Evolutionary conservation across 2,797 vertebrate species (phyloP), one percentile per base, ranked within the genome.

Genomic region (Lepus townsendii): DNA sequence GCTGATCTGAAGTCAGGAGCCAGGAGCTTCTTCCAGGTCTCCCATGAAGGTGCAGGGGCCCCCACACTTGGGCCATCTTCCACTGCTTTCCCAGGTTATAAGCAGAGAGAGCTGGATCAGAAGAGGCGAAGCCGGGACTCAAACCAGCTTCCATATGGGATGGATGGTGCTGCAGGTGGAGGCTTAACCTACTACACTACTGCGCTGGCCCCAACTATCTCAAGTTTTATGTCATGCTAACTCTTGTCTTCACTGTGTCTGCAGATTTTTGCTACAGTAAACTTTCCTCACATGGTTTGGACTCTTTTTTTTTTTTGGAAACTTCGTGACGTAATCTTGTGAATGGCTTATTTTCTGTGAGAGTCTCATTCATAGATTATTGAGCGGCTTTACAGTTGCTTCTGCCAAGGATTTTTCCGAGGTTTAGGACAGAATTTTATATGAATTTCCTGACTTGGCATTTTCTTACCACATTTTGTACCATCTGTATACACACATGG

Each of bases 291-390:
- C 14, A 12, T 17, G 24, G 24, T 63, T 75, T 85, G 32, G 63
- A 79, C 78, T 91, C 35, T 35, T 47, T 47, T 35, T 47, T 42
- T 78, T 78, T 62, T 77, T 69, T 89, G 22, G 68, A 66, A 66
- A 72, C 73, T 77, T 84, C 57, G 19, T 54, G 62, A 69, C 12
- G 84, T 73, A 5, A 42, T 84, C 24, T 69, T 84, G 50, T 62
- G 19, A 83, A 60, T 52, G 20, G 10, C 26, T 93, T 69, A 35
- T 75, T 91, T 85, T 89, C 32, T 94, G 35, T 71, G 73, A 60
- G 27, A 17, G 30, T 71, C 20, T 92, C 32, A 47, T 75, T 78
- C 16, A 54, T 63, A 69, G 57, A 12, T 84, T 75, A 19, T 65
- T 57, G 9, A 78, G 11, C 73, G 52, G 32, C 89, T 84, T 92